Conservation (phyloP, 2,888 invertebrate genomes). For the Trachelus stipa region DNA sequence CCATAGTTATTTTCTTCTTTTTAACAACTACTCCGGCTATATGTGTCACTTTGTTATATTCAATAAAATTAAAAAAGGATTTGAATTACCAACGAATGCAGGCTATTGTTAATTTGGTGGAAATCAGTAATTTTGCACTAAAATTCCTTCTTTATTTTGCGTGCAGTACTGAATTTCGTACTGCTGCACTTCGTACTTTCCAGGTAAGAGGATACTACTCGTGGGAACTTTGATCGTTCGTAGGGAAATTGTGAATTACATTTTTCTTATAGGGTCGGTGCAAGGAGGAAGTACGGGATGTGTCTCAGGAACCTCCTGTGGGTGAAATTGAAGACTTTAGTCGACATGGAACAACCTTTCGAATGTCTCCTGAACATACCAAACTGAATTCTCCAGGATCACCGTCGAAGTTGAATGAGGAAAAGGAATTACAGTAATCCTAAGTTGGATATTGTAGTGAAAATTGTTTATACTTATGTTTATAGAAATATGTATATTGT, state of each 20-base stretch:
- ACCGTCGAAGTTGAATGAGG: conserved; percentile 4
- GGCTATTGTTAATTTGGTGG: not conserved
- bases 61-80: not conserved
- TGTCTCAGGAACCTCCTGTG: conserved; percentile 15
- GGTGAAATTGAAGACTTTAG: conserved; percentile 32
- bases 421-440: not conserved
- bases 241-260: not conserved
- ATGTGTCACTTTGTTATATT: conserved; percentile 40
- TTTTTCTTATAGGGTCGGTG: conserved; percentile 8
- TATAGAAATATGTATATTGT: not conserved
- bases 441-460: not conserved
- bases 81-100: not conserved
- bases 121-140: not conserved
- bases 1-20: conserved; percentile 68
- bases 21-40: conserved; percentile 68
- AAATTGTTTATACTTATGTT: not conserved
- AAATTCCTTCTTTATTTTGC: not conserved
- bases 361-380: conserved; percentile 28
- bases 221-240: not conserved
- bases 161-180: not conserved
- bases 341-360: conserved; percentile 30
- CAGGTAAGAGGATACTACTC: not conserved
- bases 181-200: not conserved
- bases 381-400: conserved; percentile 20
- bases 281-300: conserved; percentile 10